A percentile compares a stretch with the other conserved stretches of the same genome.
These are phyloP conservation scores for Epirrita christyi DNA, from an alignment of 2,888 invertebrate genomes.

Conservation along the genomic window DNA sequence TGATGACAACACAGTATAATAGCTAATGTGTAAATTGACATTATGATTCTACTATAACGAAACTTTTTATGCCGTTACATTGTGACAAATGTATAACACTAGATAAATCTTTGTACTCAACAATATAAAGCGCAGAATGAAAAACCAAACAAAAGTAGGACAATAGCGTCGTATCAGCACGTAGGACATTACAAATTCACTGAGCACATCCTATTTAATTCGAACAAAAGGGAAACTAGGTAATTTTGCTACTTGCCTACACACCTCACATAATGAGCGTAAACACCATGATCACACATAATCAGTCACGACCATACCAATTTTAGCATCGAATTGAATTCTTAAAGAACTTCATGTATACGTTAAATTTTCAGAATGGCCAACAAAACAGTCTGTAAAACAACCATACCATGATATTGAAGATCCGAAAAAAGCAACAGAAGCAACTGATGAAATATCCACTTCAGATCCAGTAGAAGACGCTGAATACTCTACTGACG, in stretches of 20 bases:
- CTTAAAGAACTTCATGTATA: slow-evolving; percentile 13
- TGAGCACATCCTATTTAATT: slow-evolving; percentile 37
- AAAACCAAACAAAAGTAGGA: slow-evolving; percentile 32
- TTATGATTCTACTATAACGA: not conserved
- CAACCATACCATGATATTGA: slow-evolving; percentile 55
- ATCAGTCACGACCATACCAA: slow-evolving; percentile 35
- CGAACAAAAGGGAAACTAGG: slow-evolving; percentile 35
- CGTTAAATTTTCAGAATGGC: slow-evolving; percentile 63
- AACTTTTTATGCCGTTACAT: slow-evolving; percentile 3
- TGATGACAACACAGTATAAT: not conserved
- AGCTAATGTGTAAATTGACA: not conserved
- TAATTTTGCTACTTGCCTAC: slow-evolving; percentile 29
- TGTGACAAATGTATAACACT: slow-evolving; percentile 11
- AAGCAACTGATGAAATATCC: slow-evolving; percentile 37
- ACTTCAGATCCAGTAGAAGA: slow-evolving; percentile 37
- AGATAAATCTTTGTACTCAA: slow-evolving; percentile 11
- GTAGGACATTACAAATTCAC: slow-evolving; percentile 37
- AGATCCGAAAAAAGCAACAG: slow-evolving; percentile 36
- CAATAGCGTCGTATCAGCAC: slow-evolving; percentile 29
- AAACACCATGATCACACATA: slow-evolving; percentile 35
- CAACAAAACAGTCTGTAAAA: slow-evolving; percentile 64
- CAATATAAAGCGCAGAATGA: slow-evolving; percentile 15
- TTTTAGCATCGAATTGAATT: not conserved
- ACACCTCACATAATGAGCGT: slow-evolving; percentile 25
- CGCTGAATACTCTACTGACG: slow-evolving; percentile 40